phyloP scores from a whole-genome alignment of 1,140 invertebrate species.

The Hormaphis cornu region DNA sequence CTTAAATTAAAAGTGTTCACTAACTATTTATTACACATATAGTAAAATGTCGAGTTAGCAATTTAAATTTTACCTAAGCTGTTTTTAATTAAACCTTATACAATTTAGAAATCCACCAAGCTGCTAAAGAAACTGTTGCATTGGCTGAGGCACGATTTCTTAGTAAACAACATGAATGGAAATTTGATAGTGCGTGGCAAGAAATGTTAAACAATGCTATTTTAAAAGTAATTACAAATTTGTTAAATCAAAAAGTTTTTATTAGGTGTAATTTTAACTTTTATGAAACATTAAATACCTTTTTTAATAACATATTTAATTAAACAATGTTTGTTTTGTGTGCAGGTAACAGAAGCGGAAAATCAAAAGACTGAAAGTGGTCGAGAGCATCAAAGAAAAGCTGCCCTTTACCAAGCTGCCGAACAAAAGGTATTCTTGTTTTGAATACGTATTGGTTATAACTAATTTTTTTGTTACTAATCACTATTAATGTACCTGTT shows the following conservation, averaged over 20 bases:
- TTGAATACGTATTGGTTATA: background rate
- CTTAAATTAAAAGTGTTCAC: too few species aligned
- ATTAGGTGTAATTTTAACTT: too few species aligned
- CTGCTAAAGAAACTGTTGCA: constrained; percentile 90
- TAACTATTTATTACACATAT: too few species aligned
- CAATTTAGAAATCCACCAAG: constrained; percentile 65
- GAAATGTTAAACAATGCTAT: constrained; percentile 97
- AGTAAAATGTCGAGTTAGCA: background rate
- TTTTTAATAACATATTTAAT: background rate
- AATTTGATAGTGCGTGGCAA: constrained; percentile 92
- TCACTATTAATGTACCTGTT: too few species aligned
- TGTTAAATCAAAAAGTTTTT: too few species aligned
- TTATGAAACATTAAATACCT: background rate
- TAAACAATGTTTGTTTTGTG: background rate
- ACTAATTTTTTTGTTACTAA: background rate
- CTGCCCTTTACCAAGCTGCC: constrained; percentile 63
- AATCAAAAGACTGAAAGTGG: constrained; percentile 77
- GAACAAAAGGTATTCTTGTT: constrained; percentile 55
- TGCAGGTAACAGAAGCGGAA: constrained; percentile 86
- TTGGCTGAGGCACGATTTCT: constrained; percentile 81
- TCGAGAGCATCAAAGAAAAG: constrained; percentile 69
- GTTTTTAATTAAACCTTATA: background rate
- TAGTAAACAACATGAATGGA: constrained; percentile 67
- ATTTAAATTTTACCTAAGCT: too few species aligned
- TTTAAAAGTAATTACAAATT: constrained; percentile 61